Evolutionary conservation across 2,888 invertebrate genomes (phyloP).

Genomic region (Orthosia cruda): DNA sequence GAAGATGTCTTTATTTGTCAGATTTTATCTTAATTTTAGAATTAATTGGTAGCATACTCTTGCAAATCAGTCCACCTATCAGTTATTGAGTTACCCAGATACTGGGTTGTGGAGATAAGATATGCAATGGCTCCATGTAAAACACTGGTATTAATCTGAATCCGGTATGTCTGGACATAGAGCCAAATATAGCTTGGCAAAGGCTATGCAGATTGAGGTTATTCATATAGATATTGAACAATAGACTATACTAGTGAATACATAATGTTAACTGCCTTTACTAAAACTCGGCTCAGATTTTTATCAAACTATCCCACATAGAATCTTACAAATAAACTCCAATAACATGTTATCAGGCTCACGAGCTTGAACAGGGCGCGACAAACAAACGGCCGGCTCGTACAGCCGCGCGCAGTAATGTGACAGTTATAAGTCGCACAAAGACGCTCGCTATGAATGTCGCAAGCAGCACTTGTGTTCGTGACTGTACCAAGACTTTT

Average conservation of each 20-base stretch:
- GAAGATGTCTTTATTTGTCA: not conserved
- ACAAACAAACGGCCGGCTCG: not conserved
- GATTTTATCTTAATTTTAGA: not conserved
- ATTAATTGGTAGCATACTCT: too few species aligned
- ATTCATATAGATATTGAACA: too few species aligned
- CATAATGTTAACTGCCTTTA: not conserved
- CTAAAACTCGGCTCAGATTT: not conserved
- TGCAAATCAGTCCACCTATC: too few species aligned
- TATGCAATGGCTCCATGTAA: too few species aligned
- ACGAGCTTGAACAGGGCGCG: not conserved
- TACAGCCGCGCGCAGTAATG: not conserved
- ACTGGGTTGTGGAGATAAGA: too few species aligned
- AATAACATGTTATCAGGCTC: constrained; percentile 22
- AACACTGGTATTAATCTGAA: too few species aligned
- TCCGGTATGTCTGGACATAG: too few species aligned
- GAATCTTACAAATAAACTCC: not conserved
- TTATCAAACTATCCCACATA: not conserved
- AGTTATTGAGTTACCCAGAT: too few species aligned
- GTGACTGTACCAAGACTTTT: constrained; percentile 21
- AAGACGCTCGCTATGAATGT: constrained; percentile 34
- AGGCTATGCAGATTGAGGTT: too few species aligned
- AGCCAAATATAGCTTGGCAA: too few species aligned
- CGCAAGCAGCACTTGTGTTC: constrained; percentile 27
- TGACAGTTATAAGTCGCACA: constrained; percentile 40
- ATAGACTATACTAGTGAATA: too few species aligned